These are phyloP conservation scores for Drosophila miranda DNA, from an alignment of 1,140 invertebrate species.

Conservation along the genomic window DNA sequence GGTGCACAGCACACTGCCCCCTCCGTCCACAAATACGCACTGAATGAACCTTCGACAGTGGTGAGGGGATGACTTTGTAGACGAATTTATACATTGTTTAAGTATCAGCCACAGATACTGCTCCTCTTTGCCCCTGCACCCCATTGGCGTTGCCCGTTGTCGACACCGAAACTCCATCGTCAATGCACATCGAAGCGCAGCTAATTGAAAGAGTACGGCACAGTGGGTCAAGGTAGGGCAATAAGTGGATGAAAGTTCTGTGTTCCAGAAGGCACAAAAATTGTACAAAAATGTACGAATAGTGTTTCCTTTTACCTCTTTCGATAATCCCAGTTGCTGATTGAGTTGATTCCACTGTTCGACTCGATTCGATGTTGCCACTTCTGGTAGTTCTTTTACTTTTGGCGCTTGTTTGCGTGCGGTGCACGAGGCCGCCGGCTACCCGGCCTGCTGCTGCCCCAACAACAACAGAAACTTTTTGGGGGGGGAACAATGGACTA, in stretches of 20 bases:
- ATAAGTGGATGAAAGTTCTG: background rate
- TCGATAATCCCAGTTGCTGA: background rate
- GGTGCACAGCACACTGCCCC: slow-evolving; percentile 13
- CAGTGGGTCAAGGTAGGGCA: slow-evolving; percentile 43
- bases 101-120: slow-evolving; percentile 69
- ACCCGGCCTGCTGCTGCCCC: slow-evolving; percentile 14
- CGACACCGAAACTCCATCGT: slow-evolving; percentile 66
- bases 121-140: slow-evolving; percentile 5
- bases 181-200: slow-evolving; percentile 78
- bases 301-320: too few relatives aligned
- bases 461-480: slow-evolving; percentile 35
- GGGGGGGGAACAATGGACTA: slow-evolving; percentile 58
- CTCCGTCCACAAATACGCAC: slow-evolving; percentile 37
- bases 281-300: too few relatives aligned
- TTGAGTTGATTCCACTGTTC: slow-evolving; percentile 3
- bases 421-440: slow-evolving; percentile 25
- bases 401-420: slow-evolving; percentile 64
- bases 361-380: slow-evolving; percentile 51
- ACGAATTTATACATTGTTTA: slow-evolving; percentile 79
- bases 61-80: slow-evolving; percentile 56
- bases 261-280: too few relatives aligned
- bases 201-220: slow-evolving; percentile 72
- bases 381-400: slow-evolving; percentile 63
- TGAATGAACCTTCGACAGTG: slow-evolving; percentile 33
- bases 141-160: slow-evolving; percentile 41